These are phyloP conservation scores for Xenopus laevis DNA, from an alignment of 2,113 vertebrate species.

Conservation along the genomic window DNA sequence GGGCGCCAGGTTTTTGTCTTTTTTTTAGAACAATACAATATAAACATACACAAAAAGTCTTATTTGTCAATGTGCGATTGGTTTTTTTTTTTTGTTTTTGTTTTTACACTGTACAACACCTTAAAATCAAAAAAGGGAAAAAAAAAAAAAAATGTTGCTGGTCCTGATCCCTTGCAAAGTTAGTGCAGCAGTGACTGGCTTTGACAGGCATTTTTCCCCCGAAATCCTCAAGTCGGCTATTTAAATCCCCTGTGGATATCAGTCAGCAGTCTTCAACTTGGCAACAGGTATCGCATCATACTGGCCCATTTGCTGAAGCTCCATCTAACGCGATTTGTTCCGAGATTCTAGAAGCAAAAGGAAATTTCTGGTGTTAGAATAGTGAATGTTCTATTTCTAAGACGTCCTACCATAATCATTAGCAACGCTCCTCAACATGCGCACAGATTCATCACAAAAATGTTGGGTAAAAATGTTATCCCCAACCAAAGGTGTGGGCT, in stretches of 20 bases:
- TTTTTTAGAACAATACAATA: constrained; percentile 86
- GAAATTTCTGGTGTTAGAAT: no score
- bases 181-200: constrained; percentile 73
- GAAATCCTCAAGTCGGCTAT: constrained; percentile 62
- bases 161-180: constrained; percentile 87
- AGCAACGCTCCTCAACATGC: no score
- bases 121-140: constrained; percentile 70
- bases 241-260: constrained; percentile 55
- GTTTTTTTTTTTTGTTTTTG: neutral
- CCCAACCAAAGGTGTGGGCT: no score
- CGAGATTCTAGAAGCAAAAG: constrained; percentile 65
- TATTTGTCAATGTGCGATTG: constrained; percentile 81
- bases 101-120: constrained; percentile 88
- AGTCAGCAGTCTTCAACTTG: constrained; percentile 67
- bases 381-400: no score
- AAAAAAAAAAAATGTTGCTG: constrained; percentile 76
- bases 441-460: no score
- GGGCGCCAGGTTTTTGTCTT: constrained; percentile 67
- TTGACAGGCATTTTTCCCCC: constrained; percentile 60
- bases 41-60: constrained; percentile 91
- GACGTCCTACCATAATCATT: no score
- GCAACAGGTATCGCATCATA: constrained; percentile 70
- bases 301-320: constrained; percentile 82
- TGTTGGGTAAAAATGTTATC: no score
- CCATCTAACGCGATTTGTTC: constrained; percentile 70